Percentiles rank a stretch among this genome's conserved stretches.
phyloP scores from a whole-genome alignment of 2,888 invertebrate genomes.

The Aphrophora alni region DNA sequence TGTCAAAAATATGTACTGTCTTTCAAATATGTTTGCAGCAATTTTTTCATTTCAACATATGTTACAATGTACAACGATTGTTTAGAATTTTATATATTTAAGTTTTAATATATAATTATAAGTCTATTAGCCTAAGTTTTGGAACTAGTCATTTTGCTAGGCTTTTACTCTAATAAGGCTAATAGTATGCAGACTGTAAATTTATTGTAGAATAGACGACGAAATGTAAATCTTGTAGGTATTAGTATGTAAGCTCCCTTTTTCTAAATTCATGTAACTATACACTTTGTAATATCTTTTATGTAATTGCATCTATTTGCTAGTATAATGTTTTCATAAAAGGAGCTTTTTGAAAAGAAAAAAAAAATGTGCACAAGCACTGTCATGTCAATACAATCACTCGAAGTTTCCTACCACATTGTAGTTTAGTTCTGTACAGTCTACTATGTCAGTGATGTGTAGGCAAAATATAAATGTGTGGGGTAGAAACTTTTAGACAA shows the following conservation, averaged over 20 bases:
- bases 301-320: not conserved
- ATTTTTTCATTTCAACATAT: not conserved
- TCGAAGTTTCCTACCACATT: not conserved
- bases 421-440: not conserved
- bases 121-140: slow-evolving; percentile 2
- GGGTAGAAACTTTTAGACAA: not conserved
- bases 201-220: not conserved
- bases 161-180: not conserved
- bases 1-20: slow-evolving; percentile 1
- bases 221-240: not conserved
- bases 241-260: not conserved
- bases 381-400: not conserved
- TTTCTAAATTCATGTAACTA: not conserved
- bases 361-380: not conserved
- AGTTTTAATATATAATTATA: not conserved
- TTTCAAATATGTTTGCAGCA: not conserved
- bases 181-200: not conserved
- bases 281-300: not conserved
- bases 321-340: not conserved
- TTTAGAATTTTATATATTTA: slow-evolving; percentile 1
- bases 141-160: slow-evolving; percentile 6
- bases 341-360: not conserved
- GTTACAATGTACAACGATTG: not conserved
- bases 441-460: not conserved
- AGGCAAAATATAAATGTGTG: not conserved